These are phyloP conservation scores for Campylorhamphus procurvoides DNA, from an alignment of 2,113 vertebrate species.

Conservation along the genomic window DNA sequence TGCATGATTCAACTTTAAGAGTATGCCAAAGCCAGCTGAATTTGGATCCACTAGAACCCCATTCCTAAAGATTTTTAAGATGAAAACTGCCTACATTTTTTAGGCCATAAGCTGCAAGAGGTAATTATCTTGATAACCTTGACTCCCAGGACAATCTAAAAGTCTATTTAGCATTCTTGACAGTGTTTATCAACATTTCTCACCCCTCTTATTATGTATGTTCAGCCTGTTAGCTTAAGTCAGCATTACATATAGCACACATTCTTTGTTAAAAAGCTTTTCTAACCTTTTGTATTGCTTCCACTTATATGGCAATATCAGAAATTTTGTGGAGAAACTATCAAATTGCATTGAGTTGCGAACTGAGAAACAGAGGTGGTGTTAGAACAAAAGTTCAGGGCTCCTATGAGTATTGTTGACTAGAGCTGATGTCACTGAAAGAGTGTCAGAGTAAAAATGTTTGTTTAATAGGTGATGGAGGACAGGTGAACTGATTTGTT, in stretches of 20 bases:
- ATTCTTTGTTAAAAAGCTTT: background rate
- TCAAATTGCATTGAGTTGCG: background rate
- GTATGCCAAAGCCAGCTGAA: background rate
- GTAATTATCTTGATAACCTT: background rate
- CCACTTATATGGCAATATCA: background rate
- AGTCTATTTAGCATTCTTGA: background rate
- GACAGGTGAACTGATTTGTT: background rate
- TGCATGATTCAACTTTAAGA: background rate
- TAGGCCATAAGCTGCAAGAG: background rate
- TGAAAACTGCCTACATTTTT: background rate
- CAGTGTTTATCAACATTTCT: background rate
- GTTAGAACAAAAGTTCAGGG: background rate
- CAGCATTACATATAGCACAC: background rate
- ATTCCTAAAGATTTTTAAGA: background rate
- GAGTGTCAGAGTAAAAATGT: background rate
- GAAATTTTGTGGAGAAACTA: background rate
- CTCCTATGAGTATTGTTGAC: background rate
- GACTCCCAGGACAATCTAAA: background rate
- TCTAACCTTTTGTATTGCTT: background rate
- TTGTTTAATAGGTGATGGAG: background rate
- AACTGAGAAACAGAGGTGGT: background rate
- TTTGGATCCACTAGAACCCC: background rate
- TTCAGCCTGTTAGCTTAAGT: background rate
- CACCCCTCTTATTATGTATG: background rate
- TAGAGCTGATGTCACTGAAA: background rate